Evolutionary conservation across 2,888 invertebrate species (phyloP).

Genomic region (Brenthis hecate): DNA sequence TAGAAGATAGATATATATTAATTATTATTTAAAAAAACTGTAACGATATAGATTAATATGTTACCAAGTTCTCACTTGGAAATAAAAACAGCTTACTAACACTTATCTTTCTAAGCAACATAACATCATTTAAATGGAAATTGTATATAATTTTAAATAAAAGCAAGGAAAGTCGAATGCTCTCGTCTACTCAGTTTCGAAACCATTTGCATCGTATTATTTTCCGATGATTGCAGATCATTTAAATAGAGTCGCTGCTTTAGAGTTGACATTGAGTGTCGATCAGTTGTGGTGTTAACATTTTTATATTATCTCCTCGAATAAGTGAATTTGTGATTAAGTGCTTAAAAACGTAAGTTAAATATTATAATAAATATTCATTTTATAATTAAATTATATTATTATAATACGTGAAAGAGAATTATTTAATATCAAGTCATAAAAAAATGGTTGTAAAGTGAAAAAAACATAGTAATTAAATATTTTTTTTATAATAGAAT

Average conservation of each 20-base stretch:
- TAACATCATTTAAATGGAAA: constrained; percentile 14
- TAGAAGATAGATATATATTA: too few relatives aligned
- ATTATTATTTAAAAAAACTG: too few relatives aligned
- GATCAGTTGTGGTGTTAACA: constrained; percentile 43
- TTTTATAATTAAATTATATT: too few relatives aligned
- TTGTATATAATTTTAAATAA: constrained; percentile 32
- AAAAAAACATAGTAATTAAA: too few relatives aligned
- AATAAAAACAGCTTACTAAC: neutral
- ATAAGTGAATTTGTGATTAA: neutral
- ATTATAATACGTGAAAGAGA: too few relatives aligned
- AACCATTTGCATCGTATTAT: constrained; percentile 59
- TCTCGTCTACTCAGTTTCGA: constrained; percentile 45
- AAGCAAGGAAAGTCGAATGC: constrained; percentile 39
- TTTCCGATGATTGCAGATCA: constrained; percentile 63
- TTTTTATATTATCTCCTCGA: neutral
- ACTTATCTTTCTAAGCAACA: neutral
- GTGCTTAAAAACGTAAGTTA: too few relatives aligned
- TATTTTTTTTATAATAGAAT: too few relatives aligned
- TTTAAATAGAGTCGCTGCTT: constrained; percentile 76
- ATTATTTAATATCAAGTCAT: too few relatives aligned
- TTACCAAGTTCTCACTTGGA: neutral
- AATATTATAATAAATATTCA: too few relatives aligned
- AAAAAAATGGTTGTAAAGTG: too few relatives aligned
- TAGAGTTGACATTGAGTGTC: constrained; percentile 68
- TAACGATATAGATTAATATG: too few relatives aligned